These are phyloP conservation scores for Patella pellucida DNA, from an alignment of 2,888 invertebrate genomes.

Conservation along the genomic window DNA sequence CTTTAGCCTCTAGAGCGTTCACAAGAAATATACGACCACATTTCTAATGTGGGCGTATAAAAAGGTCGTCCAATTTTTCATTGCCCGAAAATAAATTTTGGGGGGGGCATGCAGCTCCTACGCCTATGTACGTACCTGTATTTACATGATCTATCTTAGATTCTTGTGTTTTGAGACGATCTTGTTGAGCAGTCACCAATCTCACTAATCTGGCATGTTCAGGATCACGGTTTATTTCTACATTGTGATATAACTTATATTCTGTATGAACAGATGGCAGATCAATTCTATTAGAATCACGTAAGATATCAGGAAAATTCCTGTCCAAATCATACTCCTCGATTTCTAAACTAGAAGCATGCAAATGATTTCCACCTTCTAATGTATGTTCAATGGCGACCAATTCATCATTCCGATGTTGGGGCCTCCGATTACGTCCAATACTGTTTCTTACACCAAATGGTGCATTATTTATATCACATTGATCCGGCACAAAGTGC, in stretches of 20 bases:
- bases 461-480: background rate
- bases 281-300: constrained; percentile 34
- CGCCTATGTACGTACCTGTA: constrained; percentile 55
- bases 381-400: constrained; percentile 16
- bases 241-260: constrained; percentile 31
- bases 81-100: no score
- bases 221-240: constrained; percentile 39
- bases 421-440: background rate
- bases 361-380: constrained; percentile 15
- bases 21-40: no score
- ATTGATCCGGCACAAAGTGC: background rate
- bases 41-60: no score
- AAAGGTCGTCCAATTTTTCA: no score
- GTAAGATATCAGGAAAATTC: constrained; percentile 58
- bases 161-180: constrained; percentile 90
- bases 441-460: constrained; percentile 2
- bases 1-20: no score
- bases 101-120: no score
- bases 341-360: constrained; percentile 46
- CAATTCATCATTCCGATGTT: background rate
- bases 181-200: constrained; percentile 90
- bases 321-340: constrained; percentile 69
- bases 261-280: constrained; percentile 23
- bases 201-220: constrained; percentile 76
- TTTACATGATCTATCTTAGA: constrained; percentile 85